Evolutionary conservation across 1,140 invertebrate species (phyloP).

Genomic region (Carposina sasakii): DNA sequence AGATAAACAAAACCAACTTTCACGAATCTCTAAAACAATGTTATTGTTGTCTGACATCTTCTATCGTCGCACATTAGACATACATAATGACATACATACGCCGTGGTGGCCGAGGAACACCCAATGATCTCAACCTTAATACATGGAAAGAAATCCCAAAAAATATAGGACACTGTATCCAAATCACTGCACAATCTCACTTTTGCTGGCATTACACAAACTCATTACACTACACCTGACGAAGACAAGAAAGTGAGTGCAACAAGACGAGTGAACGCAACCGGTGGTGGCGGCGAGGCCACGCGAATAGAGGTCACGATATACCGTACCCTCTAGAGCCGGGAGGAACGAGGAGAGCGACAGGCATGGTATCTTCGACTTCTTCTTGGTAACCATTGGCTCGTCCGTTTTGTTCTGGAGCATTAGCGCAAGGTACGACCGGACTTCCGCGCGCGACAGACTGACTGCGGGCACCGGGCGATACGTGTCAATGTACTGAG

Average conservation of each 20-base stretch:
- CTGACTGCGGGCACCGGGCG: conserved; percentile 38
- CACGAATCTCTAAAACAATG: no score
- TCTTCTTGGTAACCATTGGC: conserved; percentile 64
- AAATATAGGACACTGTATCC: no score
- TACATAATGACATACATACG: no score
- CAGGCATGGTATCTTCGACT: conserved; percentile 64
- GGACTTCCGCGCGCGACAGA: conserved; percentile 59
- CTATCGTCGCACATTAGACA: no score
- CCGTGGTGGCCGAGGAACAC: no score
- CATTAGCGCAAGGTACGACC: conserved; percentile 42
- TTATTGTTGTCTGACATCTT: no score
- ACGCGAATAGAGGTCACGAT: conserved; percentile 54
- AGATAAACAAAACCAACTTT: no score
- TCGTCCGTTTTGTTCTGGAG: conserved; percentile 59
- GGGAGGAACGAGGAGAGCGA: conserved; percentile 61
- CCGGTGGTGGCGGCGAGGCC: conserved; percentile 55
- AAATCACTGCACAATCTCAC: conserved; percentile 35
- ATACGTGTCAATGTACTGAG: conserved; percentile 52
- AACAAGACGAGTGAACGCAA: conserved; percentile 58
- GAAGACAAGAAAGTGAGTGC: conserved; percentile 65
- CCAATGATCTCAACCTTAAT: no score
- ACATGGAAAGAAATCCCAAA: no score
- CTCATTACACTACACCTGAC: conserved; percentile 59
- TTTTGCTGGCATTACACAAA: conserved; percentile 46
- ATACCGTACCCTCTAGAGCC: conserved; percentile 60